These are phyloP conservation scores for Microctenopoma steveboyesi DNA, from an alignment of 2,797 vertebrate species.

Conservation along the genomic window DNA sequence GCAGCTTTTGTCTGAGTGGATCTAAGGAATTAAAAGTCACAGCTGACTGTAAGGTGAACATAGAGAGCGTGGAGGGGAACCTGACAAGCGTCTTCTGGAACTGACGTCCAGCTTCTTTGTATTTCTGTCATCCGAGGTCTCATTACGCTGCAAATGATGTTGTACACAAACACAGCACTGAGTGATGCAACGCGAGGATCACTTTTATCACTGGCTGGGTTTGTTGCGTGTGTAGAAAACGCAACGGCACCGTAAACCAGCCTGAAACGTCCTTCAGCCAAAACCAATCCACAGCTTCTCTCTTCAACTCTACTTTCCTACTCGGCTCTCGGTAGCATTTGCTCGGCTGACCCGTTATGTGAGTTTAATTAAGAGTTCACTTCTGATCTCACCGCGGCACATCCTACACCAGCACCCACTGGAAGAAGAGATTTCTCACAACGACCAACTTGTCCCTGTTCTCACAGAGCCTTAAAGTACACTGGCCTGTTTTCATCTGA, in stretches of 20 bases:
- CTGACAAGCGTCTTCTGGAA: slow-evolving; percentile 10
- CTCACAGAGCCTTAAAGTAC: background rate
- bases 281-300: background rate
- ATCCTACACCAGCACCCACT: slow-evolving; percentile 13
- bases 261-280: background rate
- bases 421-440: slow-evolving; percentile 2
- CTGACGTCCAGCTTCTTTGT: background rate
- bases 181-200: slow-evolving; percentile 33
- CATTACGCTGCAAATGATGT: slow-evolving; percentile 12
- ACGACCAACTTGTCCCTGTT: slow-evolving; percentile 28
- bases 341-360: slow-evolving; percentile 7
- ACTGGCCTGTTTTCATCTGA: background rate
- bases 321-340: slow-evolving; percentile 3
- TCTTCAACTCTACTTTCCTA: slow-evolving; percentile 25
- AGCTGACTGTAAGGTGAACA: slow-evolving; percentile 15
- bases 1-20: slow-evolving; percentile 29
- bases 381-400: slow-evolving; percentile 7
- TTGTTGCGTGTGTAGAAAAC: background rate
- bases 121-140: slow-evolving; percentile 5
- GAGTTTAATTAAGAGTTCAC: slow-evolving; percentile 24
- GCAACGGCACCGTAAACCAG: slow-evolving; percentile 5
- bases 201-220: slow-evolving; percentile 32
- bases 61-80: slow-evolving; percentile 21
- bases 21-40: slow-evolving; percentile 45
- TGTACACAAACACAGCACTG: slow-evolving; percentile 20